Percentiles rank a stretch among this genome's conserved stretches.
Evolutionary conservation across 2,797 vertebrate species (phyloP).

Genomic region (Melopsittacus undulatus): DNA sequence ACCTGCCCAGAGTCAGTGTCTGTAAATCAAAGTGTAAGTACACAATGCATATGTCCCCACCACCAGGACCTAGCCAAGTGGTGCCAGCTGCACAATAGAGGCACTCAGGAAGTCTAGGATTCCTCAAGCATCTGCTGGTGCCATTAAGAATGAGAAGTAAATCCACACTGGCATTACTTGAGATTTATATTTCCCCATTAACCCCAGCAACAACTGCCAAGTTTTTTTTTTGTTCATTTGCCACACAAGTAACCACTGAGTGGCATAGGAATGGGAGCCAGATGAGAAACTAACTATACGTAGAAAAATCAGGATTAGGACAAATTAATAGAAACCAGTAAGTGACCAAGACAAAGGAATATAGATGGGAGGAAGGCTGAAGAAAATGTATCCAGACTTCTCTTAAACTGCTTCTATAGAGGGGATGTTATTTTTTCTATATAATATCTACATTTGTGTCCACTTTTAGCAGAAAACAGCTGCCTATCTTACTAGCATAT

Average conservation of each 20-base stretch:
- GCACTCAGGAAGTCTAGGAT: constrained; percentile 77
- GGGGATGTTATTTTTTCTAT: not conserved
- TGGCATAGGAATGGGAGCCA: constrained; percentile 58
- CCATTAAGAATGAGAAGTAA: constrained; percentile 81
- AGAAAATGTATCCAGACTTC: constrained; percentile 10
- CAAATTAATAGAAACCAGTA: constrained; percentile 58
- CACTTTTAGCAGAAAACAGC: not conserved
- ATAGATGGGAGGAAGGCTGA: not conserved
- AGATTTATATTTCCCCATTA: constrained; percentile 81
- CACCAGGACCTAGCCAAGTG: constrained; percentile 72
- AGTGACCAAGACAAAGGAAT: constrained; percentile 20
- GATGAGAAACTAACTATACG: constrained; percentile 62
- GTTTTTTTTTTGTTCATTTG: constrained; percentile 61
- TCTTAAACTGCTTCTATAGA: constrained; percentile 17
- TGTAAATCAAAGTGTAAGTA: constrained; percentile 75
- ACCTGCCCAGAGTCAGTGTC: constrained; percentile 15
- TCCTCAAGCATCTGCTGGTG: constrained; percentile 79
- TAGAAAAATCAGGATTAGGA: constrained; percentile 67
- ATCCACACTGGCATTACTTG: constrained; percentile 79
- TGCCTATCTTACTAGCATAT: not conserved
- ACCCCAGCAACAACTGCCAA: constrained; percentile 74
- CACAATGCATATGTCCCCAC: constrained; percentile 52
- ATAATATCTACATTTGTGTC: not conserved
- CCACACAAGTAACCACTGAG: constrained; percentile 75
- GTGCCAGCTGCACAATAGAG: constrained; percentile 74